Evolutionary conservation across 2,797 vertebrate genomes (phyloP), one percentile per base, ranked within the genome.

Genomic region (Tympanoctomys barrerae): DNA sequence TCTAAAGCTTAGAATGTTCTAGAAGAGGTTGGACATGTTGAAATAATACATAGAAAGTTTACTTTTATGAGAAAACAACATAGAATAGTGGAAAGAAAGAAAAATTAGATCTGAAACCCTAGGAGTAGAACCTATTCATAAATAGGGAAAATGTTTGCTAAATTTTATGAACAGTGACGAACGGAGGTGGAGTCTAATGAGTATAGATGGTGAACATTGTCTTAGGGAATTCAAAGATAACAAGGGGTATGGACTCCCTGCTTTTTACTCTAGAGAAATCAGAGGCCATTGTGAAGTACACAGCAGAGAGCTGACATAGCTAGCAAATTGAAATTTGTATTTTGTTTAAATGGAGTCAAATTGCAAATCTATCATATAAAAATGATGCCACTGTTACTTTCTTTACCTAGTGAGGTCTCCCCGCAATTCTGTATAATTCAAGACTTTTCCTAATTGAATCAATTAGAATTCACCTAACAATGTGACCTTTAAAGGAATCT

Each of bases 281-380:
- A 61, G 26, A 1, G 89, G 13, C 0, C 28, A 33, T 61, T 87
- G 22, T 21, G 42, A 59, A 86, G 31, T 79, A 61, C 39, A 79
- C 7, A 85, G 24, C 21, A 86, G 54, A 61, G 49, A 79, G 64
- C 12, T 80, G 5, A 42, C 19, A 57, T 49, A 4, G 14, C 80
- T 87, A 42, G 89, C 16, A 86, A 79, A 36, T 96, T 86, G 49
- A 90, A 95, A 77, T 71, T 73, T 96, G 24, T 33, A 61, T 83
- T 75, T 70, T 26, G 39, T 42, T 54, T 92, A 24, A 90, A 70
- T 14, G 2, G 22, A 85, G n/a, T n/a, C 10, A 80, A 94, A 92
- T 75, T 12, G 16, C 9, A 39, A 88, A 82, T 62, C 1, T 68
- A 16, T 49, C 6, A 77, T 39, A 59, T 2, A 24, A 83, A 95